Conservation (phyloP, 2,113 vertebrate genomes). For the Delphinapterus leucas region DNA sequence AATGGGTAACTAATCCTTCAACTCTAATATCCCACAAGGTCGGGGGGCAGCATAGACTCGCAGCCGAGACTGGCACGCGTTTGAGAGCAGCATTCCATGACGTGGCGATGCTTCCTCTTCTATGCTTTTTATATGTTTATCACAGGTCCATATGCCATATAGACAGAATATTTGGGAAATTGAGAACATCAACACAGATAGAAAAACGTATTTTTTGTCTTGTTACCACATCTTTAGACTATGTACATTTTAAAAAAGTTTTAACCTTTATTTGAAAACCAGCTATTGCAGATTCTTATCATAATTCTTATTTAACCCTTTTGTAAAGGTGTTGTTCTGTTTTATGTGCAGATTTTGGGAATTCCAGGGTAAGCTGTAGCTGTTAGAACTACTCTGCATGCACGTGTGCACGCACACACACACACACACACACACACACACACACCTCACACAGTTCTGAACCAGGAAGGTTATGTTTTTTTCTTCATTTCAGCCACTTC, state of each 20-base stretch:
- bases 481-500: conserved; percentile 83
- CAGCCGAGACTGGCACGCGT: too few species aligned
- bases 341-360: background rate
- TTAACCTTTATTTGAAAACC: background rate
- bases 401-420: conserved; percentile 61
- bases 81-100: too few species aligned
- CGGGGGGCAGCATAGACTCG: fast-evolving
- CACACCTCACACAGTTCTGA: conserved; percentile 88
- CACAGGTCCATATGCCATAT: background rate
- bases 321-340: background rate
- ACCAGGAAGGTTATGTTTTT: conserved; percentile 86
- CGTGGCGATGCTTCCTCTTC: fast-evolving
- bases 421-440: conserved; percentile 64
- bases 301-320: background rate
- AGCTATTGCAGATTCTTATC: background rate
- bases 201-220: background rate
- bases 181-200: background rate
- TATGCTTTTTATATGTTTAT: background rate
- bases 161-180: background rate
- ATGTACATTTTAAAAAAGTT: background rate
- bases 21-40: background rate
- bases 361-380: background rate
- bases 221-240: background rate
- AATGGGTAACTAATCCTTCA: background rate
- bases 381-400: conserved; percentile 89